Base-by-base conservation (phyloP, 1,140 invertebrate species). In the Fopius arisanus region DNA sequence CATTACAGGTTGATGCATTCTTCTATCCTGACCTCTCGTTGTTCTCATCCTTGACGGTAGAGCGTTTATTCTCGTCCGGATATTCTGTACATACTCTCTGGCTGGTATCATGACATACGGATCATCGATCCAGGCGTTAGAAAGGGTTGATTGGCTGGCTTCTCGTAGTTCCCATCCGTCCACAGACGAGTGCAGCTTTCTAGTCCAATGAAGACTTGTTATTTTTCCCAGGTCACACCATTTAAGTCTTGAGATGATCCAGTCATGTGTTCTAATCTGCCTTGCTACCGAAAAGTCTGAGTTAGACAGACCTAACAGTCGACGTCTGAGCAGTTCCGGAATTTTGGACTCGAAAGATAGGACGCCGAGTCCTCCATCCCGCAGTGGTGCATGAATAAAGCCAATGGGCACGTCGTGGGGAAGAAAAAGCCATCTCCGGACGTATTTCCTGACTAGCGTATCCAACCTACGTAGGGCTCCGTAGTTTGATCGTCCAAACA, bases 31-130 rank as follows among this genome's bases (percentile, higher is more conserved):
- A 7, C 75, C 77, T 23, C 77, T 29, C 0, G 73, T 66, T 0
- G 70, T 78, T 6, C 73, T 79, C 12, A 82, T 75, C 4, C 76
- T 3, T 0, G 78, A 79, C 1, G 80, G 82, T 7, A 82, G 76
- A 9, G 78, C 77, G 69, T 84, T 82, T 7, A 82, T 82, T 10
- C 80, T 75, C 5, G 73, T 73, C 26, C 80, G 78, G 7, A 80
- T 74, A 29, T 77, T 78, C 65, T 84, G 76, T 70, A 81, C 70
- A 68, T 48, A 83, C 70, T 83, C 79, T 0, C 80, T 70, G 9
- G 81, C 77, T 7, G 75, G 75, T 7, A 74, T 75, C 29, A 54
- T 16, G 7, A 62, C 19, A 26, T 51, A 26, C 10, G 65, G 41
- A 21, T 51, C 63, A 5, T 33, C n/a, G 1, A 67, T n/a, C 71